These are phyloP conservation scores for Crotalus tigris DNA, from an alignment of 2,113 vertebrate genomes.

Conservation along the genomic window DNA sequence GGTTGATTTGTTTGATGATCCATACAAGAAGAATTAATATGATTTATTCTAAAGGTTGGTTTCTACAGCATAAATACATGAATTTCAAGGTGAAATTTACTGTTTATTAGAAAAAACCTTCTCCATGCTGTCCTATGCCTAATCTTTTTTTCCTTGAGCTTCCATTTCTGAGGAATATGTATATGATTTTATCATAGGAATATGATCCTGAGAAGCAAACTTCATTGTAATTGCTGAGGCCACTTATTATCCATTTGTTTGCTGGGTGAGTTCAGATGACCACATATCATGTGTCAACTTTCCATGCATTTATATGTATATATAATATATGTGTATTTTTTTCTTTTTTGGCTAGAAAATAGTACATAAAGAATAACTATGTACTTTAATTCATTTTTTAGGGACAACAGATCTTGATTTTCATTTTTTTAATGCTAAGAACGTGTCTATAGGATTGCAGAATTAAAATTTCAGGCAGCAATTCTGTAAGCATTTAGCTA, in stretches of 20 bases:
- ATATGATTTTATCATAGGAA: too few species aligned
- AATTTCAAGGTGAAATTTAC: background rate
- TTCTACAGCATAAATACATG: background rate
- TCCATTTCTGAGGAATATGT: background rate
- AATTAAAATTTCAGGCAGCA: background rate
- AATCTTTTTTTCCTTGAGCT: too few species aligned
- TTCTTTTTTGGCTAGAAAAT: background rate
- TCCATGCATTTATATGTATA: background rate
- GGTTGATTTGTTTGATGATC: background rate
- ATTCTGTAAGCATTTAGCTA: background rate
- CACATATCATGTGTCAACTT: background rate
- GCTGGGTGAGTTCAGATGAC: background rate
- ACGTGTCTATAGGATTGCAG: background rate
- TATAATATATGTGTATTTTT: background rate
- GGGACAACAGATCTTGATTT: background rate
- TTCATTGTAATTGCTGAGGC: too few species aligned
- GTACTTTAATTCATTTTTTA: too few species aligned
- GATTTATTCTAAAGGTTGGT: background rate
- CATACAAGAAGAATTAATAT: background rate
- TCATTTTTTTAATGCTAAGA: too few species aligned
- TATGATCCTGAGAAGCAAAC: too few species aligned
- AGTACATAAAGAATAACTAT: background rate
- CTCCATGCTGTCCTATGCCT: background rate
- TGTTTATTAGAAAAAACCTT: background rate
- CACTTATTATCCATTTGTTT: background rate